Conservation (phyloP, 2,797 vertebrate species). For the Poliocrania exsul region DNA sequence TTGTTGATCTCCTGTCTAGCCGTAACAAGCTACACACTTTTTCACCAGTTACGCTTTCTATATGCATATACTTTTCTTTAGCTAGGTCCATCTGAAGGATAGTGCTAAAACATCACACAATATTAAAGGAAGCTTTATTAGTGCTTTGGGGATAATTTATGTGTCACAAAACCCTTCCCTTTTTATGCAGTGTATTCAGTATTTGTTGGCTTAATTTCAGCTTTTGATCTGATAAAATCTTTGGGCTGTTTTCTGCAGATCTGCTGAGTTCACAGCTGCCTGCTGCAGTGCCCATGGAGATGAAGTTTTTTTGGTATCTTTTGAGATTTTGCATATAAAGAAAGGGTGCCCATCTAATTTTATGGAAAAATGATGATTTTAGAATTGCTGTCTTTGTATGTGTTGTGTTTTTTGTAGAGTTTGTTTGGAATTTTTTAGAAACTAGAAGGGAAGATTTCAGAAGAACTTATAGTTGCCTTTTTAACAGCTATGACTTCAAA, state of each 20-base stretch:
- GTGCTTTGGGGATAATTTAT: constrained; percentile 11
- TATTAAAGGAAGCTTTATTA: background rate
- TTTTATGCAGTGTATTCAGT: background rate
- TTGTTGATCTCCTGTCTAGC: background rate
- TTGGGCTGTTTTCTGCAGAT: background rate
- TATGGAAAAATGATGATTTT: background rate
- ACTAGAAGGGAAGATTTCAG: background rate
- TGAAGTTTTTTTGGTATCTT: background rate
- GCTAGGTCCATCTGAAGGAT: background rate
- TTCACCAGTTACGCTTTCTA: background rate
- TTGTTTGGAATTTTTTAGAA: background rate
- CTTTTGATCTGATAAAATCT: background rate
- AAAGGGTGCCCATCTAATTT: background rate
- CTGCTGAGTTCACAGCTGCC: background rate
- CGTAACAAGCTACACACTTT: background rate
- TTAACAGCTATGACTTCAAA: background rate
- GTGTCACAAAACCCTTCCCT: background rate
- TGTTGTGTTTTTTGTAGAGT: background rate
- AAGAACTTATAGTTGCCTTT: background rate
- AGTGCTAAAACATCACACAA: background rate
- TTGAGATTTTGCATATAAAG: background rate
- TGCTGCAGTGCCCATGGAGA: background rate
- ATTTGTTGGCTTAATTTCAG: background rate
- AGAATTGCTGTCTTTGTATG: background rate
- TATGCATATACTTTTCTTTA: background rate